phyloP scores from a whole-genome alignment of 2,888 invertebrate genomes.

The Bellardia pandia region DNA sequence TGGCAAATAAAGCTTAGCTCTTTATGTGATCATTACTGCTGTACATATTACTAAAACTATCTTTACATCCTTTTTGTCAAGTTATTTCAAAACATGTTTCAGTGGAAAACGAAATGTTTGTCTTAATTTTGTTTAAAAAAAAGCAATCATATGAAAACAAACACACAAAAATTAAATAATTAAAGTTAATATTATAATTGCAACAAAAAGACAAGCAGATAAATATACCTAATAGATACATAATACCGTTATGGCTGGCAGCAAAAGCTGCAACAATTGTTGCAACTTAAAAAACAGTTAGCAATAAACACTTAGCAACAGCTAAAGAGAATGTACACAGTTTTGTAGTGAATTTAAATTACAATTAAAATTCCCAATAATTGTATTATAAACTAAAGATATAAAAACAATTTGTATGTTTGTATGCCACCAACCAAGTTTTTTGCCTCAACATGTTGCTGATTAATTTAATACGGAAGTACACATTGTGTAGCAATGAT shows the following conservation, averaged over 20 bases:
- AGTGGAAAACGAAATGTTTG: not conserved
- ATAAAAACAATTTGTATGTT: too few relatives aligned
- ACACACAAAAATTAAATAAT: slow-evolving; percentile 31
- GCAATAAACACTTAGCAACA: too few relatives aligned
- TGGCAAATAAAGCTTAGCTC: not conserved
- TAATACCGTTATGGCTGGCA: not conserved
- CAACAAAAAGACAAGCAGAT: not conserved
- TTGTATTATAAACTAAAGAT: too few relatives aligned
- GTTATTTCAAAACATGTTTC: slow-evolving; percentile 7
- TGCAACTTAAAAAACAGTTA: not conserved
- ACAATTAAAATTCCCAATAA: too few relatives aligned
- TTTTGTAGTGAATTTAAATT: too few relatives aligned
- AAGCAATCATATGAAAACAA: not conserved
- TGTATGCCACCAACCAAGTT: too few relatives aligned
- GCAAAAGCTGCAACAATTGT: not conserved
- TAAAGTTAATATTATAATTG: slow-evolving; percentile 31
- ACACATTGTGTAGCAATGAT: too few relatives aligned
- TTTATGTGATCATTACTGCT: not conserved
- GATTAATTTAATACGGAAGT: too few relatives aligned
- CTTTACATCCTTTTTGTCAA: slow-evolving; percentile 26
- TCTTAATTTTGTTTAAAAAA: not conserved
- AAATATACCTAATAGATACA: not conserved
- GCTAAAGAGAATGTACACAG: too few relatives aligned
- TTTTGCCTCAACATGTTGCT: too few relatives aligned
- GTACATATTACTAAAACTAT: not conserved